Evolutionary conservation across 1,140 invertebrate genomes (phyloP), one percentile per base, ranked within the genome.

Genomic region (Centruroides sculpturatus): DNA sequence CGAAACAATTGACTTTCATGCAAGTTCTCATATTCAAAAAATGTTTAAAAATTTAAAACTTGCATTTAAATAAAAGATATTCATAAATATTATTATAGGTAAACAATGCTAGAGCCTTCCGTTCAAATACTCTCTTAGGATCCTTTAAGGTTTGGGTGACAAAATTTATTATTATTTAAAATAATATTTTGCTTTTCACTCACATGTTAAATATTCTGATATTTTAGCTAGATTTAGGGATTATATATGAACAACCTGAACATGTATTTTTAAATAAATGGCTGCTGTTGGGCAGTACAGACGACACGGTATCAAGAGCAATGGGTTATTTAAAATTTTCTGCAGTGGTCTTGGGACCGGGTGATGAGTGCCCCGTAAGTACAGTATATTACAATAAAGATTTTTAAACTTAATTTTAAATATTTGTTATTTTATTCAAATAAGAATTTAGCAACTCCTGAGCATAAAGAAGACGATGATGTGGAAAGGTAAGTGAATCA

Each of bases 281-380:
- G 77, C 70, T 78, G 51, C 62, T 77, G 47, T 69, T 78, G 11
- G 70, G 71, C 59, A 73, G 77, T 61, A 70, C 73, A 6, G 75
- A 77, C 41, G 75, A 77, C 47, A 63, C 68, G 4, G 69, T 72
- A 62, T 67, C 71, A 7, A 74, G 74, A 1, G 71, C 73, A 47
- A 72, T 72, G 60, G 77, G 77, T 7, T 78, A 77, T 69, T 67
- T 78, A 51, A 78, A 77, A 66, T 72, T 76, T 36, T 74, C 71
- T 63, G 69, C 71, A 4, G 71, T 71, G 55, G 69, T 78, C 3
- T 56, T 78, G 35, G 76, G 75, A 13, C 74, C 76, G 13, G 75
- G 75, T 12, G 74, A 76, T 66, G 72, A 73, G 56, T 71, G 73
- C 47, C 77, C 76, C 5, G 74, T 75, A 66, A 68, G 68, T 35